Evolutionary conservation across 2,888 invertebrate species (phyloP), one percentile per base, ranked within the genome.

Genomic region (Ormia ochracea): DNA sequence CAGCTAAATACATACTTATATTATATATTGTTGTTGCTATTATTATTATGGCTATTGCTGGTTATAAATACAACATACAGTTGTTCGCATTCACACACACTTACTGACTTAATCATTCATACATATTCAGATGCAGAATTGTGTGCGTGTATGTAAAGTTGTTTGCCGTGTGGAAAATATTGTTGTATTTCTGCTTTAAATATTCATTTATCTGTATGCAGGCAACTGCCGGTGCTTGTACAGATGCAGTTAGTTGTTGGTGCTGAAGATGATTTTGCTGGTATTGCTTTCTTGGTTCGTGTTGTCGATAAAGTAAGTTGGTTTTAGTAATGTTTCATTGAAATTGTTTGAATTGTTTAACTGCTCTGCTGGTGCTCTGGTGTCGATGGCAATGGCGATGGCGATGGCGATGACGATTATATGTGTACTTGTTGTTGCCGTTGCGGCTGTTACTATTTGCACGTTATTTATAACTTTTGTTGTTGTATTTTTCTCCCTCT

Each of bases 301-400:
- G 58, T 31, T 45, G 73, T 28, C 36, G 59, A 65, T 79, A 69
- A 58, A 66, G 78, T 61, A 68, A 70, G 78, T 65, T 70, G 73
- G 72, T 41, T 74, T n/a, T 23, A 66, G 72, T 73, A 69, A 82
- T 81, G 82, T 83, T 83, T 78, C 82, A 82, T 82, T 83, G 83
- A 81, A 83, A 83, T 83, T 83, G 82, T 82, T 83, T 80, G 80
- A 82, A 82, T 83, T 82, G 81, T 82, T 82, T 58, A 43, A 78
- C 70, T 72, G 56, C 54, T 70, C 68, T 54, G 76, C 52, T 70
- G 61, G 41, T 58, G 58, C 43, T 74, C n/a, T 23, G 54, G 72
- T 76, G 63, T 76, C 75, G 28, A 75, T 73, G 56, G 52, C 48
- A 75, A 70, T 75, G n/a, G n/a, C n/a, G n/a, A n/a, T n/a, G n/a